Evolutionary conservation across 2,797 vertebrate genomes (phyloP), one percentile per base, ranked within the genome.

Genomic region (Atherinosoma microstoma): DNA sequence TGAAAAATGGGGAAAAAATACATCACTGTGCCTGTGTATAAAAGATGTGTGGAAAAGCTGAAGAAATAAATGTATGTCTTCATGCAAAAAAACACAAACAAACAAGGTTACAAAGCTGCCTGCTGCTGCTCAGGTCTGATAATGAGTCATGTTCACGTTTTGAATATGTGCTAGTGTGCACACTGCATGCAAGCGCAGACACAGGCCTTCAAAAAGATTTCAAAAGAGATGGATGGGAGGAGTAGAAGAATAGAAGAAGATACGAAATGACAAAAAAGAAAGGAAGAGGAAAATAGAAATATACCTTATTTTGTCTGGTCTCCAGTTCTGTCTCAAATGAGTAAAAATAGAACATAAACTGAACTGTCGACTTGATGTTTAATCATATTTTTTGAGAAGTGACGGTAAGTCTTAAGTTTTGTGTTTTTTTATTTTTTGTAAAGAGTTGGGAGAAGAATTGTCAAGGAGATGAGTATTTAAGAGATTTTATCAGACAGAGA

Each of bases 341-440:
- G 75, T 73, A 57, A 56, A 73, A 35, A 82, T 86, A 16, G 86
- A 85, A 84, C 85, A 89, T 27, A 86, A 75, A 91, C 87, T 75
- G 8, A 1, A 71, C 67, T 42, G 57, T 70, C 29, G 15, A 67
- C 45, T 66, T 24, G 64, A 38, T 42, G 51, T 68, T 87, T 27
- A 27, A 27, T 27, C 24, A 1, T 27, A 27, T 27, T 1, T 27
- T 27, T 27, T 27, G 24, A 42, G 4, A 15, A 42, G 40, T 42
- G 40, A 42, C 15, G 6, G 15, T 16, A 42, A 16, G 15, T 42
- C 40, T 42, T 42, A 6, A 16, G 45, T 47, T 47, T n/a, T 4
- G 18, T 47, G 45, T n/a, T 10, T 8, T 8, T n/a, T 8, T 20
- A 3, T 49, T 6, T n/a, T 49, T 27, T 27, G 24, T n/a, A n/a